Evolutionary conservation across 2,113 vertebrate genomes (phyloP).

Genomic region (Dasyprocta punctata): DNA sequence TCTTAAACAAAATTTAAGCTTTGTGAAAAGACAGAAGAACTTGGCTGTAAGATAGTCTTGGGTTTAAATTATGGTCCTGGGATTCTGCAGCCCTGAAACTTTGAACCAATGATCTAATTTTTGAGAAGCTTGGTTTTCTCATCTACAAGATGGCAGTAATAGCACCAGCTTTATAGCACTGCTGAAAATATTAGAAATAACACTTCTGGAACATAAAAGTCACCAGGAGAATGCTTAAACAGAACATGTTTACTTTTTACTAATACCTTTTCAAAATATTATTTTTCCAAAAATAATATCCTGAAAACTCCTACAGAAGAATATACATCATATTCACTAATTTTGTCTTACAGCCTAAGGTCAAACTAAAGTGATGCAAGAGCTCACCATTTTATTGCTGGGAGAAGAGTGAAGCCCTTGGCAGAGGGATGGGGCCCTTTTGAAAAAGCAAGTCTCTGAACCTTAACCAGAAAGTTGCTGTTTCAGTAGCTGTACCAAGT

Average conservation of each 20-base stretch:
- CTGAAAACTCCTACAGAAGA: background rate
- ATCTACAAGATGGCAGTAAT: background rate
- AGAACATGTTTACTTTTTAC: background rate
- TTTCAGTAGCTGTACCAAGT: background rate
- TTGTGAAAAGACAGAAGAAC: background rate
- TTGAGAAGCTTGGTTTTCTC: constrained; percentile 15
- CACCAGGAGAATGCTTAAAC: background rate
- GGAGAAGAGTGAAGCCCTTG: background rate
- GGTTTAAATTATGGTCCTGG: background rate
- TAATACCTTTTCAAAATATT: background rate
- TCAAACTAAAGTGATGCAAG: background rate
- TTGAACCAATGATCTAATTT: background rate
- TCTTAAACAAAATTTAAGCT: background rate
- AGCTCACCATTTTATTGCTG: background rate
- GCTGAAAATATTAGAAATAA: constrained; percentile 11
- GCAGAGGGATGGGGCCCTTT: no score
- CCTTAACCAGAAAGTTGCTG: background rate
- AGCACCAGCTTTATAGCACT: background rate
- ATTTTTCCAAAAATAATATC: background rate
- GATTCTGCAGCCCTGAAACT: background rate
- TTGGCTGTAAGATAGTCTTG: background rate
- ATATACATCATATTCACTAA: background rate
- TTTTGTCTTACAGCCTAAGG: background rate
- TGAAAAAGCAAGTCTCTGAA: background rate
- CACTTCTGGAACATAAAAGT: background rate